Evolutionary conservation across 2,113 vertebrate species (phyloP).

Genomic region (Eudyptes chrysolophus): DNA sequence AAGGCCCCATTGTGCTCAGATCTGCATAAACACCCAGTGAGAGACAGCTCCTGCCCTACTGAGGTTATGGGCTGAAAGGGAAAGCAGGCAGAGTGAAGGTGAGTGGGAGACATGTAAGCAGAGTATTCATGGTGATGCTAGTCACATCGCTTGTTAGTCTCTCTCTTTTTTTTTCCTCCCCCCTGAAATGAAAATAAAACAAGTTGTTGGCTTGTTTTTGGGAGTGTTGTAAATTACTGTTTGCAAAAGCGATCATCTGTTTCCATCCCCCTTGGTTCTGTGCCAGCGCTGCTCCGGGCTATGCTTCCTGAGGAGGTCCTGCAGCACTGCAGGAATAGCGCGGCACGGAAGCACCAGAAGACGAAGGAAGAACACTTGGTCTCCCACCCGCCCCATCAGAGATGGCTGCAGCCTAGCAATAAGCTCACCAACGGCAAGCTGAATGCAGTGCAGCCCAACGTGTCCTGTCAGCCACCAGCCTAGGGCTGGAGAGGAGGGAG

Average conservation of each 20-base stretch:
- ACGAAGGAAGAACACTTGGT: background rate
- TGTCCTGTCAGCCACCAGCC: background rate
- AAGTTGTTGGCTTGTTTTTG: background rate
- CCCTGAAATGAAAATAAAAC: background rate
- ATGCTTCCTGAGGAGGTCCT: background rate
- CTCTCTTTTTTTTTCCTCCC: background rate
- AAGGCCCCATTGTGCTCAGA: conserved; percentile 15
- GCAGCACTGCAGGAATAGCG: fast-evolving
- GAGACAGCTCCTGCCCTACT: conserved; percentile 49
- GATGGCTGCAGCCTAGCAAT: background rate
- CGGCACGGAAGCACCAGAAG: background rate
- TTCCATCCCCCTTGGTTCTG: background rate
- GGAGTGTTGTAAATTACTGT: background rate
- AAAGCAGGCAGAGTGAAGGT: background rate
- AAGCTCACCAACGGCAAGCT: background rate
- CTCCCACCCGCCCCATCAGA: background rate
- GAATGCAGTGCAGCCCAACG: fast-evolving
- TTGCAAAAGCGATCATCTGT: background rate
- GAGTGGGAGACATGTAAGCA: background rate
- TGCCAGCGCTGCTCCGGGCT: background rate
- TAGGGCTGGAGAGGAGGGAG: background rate
- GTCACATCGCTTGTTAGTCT: background rate
- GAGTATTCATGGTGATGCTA: background rate
- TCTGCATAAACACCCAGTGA: conserved; percentile 16
- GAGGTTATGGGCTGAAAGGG: conserved; percentile 4